Percentiles rank a stretch among this genome's conserved stretches.
phyloP scores from a whole-genome alignment of 2,113 vertebrate genomes.

The Chaetodon trifascialis region DNA sequence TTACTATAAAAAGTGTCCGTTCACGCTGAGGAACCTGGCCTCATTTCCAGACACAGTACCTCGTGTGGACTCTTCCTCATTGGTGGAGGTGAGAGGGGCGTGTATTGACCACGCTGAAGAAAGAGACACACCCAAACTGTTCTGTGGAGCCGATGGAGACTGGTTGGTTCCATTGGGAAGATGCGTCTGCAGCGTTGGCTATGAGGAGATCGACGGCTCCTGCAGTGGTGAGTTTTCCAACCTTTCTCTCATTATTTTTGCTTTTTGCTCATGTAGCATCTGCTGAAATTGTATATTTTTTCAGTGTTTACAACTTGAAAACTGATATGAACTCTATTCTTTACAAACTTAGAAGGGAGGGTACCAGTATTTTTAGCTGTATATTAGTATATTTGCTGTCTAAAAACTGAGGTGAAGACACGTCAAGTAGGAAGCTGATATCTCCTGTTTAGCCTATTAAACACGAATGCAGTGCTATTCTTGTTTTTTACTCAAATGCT shows the following conservation, averaged over 20 bases:
- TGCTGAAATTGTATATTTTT: neutral
- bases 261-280: neutral
- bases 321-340: neutral
- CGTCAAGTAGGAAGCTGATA: neutral
- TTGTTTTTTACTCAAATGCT: constrained; percentile 3
- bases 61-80: constrained; percentile 94
- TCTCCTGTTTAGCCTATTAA: neutral
- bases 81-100: constrained; percentile 95
- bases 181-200: constrained; percentile 94
- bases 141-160: constrained; percentile 96
- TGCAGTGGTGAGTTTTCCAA: constrained; percentile 89
- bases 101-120: constrained; percentile 96
- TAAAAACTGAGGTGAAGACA: constrained; percentile 4
- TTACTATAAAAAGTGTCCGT: constrained; percentile 97
- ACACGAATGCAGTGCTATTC: neutral
- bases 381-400: neutral
- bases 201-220: constrained; percentile 92
- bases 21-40: constrained; percentile 93
- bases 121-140: constrained; percentile 94
- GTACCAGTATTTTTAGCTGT: constrained; percentile 1
- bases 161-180: constrained; percentile 95
- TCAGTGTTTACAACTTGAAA: neutral
- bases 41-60: constrained; percentile 96
- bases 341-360: neutral
- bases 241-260: neutral